These are phyloP conservation scores for Odocoileus virginianus DNA, from an alignment of 2,113 vertebrate species.

Conservation along the genomic window DNA sequence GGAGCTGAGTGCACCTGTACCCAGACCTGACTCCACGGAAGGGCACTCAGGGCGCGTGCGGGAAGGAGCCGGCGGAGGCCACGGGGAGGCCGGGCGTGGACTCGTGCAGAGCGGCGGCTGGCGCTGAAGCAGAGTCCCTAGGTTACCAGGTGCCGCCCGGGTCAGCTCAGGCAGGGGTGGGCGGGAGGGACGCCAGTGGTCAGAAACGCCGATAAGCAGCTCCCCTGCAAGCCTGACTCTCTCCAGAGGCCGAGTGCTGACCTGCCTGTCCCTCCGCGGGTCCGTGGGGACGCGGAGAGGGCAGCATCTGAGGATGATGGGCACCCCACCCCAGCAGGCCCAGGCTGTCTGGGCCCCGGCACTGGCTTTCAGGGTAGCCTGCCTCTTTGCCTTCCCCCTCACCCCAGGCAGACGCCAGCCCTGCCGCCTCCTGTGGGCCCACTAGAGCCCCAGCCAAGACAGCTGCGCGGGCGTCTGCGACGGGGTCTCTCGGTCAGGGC, in stretches of 20 bases:
- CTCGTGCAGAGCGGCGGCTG: not conserved
- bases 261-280: accelerated
- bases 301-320: accelerated
- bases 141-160: not conserved
- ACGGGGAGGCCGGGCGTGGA: not conserved
- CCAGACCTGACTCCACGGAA: not conserved
- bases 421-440: not conserved
- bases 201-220: not conserved
- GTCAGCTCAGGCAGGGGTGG: not conserved
- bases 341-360: not conserved
- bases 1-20: accelerated
- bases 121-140: not conserved
- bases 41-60: accelerated
- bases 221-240: not conserved
- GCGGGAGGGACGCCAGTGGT: accelerated
- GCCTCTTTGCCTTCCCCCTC: accelerated
- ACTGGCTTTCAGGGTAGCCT: not conserved
- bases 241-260: too few species aligned
- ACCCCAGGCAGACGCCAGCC: too few species aligned
- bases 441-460: not conserved
- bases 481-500: not conserved
- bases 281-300: accelerated
- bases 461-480: accelerated
- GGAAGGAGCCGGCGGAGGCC: not conserved
- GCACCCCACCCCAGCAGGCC: not conserved